phyloP scores from a whole-genome alignment of 1,140 invertebrate genomes.

The Phymastichus coffea region DNA sequence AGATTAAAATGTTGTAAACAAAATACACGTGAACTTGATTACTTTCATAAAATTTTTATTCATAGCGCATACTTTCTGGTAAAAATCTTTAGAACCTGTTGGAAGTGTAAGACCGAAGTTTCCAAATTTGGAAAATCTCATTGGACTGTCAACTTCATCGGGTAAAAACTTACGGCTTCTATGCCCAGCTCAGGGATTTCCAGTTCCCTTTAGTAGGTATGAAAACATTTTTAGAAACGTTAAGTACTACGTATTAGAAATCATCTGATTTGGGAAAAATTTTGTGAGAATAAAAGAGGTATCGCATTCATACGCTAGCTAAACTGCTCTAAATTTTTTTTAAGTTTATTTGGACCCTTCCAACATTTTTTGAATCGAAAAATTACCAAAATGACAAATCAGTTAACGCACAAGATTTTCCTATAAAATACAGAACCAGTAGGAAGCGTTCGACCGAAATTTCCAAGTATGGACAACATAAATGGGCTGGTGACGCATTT shows the following conservation, averaged over 20 bases:
- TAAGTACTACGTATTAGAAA: background rate
- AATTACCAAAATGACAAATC: background rate
- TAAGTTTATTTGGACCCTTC: background rate
- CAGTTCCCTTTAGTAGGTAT: conserved; percentile 56
- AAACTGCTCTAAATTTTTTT: background rate
- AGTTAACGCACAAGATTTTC: conserved; percentile 25
- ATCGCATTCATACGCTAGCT: conserved; percentile 24
- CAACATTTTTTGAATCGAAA: background rate
- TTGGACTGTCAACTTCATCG: conserved; percentile 61
- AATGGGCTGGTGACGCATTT: conserved; percentile 60
- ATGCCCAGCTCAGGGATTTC: conserved; percentile 63
- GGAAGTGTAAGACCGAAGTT: conserved; percentile 68
- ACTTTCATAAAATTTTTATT: too few species aligned
- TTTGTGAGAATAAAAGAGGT: conserved; percentile 1
- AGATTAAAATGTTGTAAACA: too few species aligned
- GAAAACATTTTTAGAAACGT: conserved; percentile 19
- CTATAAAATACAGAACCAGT: conserved; percentile 58
- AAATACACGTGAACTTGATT: too few species aligned
- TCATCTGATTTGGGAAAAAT: background rate
- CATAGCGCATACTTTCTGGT: background rate
- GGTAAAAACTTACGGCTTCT: conserved; percentile 63
- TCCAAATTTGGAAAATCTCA: conserved; percentile 65
- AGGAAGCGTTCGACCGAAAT: conserved; percentile 65
- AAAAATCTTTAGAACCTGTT: conserved; percentile 60
- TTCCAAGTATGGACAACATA: conserved; percentile 66